Evolutionary conservation across 2,113 vertebrate species (phyloP).

Genomic region (Athene cunicularia): DNA sequence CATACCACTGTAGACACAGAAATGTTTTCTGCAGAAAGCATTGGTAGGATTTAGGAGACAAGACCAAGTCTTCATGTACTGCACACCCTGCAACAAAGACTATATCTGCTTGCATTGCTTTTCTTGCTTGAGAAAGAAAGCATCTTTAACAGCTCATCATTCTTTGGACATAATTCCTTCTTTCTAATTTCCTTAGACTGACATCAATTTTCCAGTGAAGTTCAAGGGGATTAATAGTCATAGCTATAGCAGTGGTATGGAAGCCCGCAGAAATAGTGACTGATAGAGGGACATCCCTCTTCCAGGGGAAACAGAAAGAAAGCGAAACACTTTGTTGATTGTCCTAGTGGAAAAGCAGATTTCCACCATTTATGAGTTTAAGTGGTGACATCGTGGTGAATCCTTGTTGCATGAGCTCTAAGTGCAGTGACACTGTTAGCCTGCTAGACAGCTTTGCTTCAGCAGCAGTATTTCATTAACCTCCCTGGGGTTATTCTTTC

Average conservation of each 20-base stretch:
- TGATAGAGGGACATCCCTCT: not conserved
- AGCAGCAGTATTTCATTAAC: not conserved
- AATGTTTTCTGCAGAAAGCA: not conserved
- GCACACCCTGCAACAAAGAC: not conserved
- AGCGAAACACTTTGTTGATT: not conserved
- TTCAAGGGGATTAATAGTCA: not conserved
- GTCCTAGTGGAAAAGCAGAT: not conserved
- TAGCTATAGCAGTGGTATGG: not conserved
- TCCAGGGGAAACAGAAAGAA: not conserved
- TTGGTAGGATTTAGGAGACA: not conserved
- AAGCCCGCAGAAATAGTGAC: not conserved
- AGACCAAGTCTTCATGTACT: not conserved
- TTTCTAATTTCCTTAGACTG: not conserved
- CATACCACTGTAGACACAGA: not conserved
- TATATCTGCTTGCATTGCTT: not conserved
- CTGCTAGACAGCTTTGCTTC: not conserved
- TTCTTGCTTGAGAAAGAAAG: not conserved
- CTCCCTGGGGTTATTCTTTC: not conserved
- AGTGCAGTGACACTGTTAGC: not conserved
- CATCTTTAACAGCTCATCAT: not conserved
- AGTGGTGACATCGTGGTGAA: not conserved
- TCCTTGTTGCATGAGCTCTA: fast-evolving
- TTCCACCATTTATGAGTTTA: not conserved
- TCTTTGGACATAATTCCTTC: not conserved
- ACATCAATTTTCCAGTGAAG: fast-evolving